Conservation (phyloP, 2,113 vertebrate species). For the Petrocephalus zakoni region DNA sequence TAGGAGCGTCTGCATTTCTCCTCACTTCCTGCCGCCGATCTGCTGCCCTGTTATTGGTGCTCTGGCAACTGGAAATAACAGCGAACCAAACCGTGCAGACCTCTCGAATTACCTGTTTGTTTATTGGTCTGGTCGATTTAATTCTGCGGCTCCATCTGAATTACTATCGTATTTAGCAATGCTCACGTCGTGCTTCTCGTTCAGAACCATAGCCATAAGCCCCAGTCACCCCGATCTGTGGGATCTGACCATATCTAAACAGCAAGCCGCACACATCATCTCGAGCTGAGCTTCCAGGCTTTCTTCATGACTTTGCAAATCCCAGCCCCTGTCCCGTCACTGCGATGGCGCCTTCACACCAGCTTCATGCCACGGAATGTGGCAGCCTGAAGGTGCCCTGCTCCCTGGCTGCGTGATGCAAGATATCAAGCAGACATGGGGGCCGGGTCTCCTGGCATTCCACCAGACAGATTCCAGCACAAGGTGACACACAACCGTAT, state of each 20-base stretch:
- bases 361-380: neutral
- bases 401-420: neutral
- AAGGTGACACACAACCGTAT: neutral
- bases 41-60: conserved; percentile 3
- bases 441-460: neutral
- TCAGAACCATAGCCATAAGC: neutral
- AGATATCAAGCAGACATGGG: neutral
- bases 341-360: neutral
- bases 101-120: neutral
- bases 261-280: neutral
- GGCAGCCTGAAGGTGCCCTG: neutral
- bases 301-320: neutral
- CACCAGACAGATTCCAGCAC: neutral
- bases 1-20: conserved; percentile 48
- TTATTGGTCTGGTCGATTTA: conserved; percentile 30
- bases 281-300: neutral
- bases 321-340: neutral
- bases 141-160: conserved; percentile 31
- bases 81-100: neutral
- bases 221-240: neutral
- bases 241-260: neutral
- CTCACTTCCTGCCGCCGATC: conserved; percentile 36
- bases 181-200: neutral
- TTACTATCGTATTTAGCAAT: neutral
- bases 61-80: neutral